Evolutionary conservation across 2,797 vertebrate species (phyloP), one percentile per base, ranked within the genome.

Genomic region (Pseudochirops cupreus): DNA sequence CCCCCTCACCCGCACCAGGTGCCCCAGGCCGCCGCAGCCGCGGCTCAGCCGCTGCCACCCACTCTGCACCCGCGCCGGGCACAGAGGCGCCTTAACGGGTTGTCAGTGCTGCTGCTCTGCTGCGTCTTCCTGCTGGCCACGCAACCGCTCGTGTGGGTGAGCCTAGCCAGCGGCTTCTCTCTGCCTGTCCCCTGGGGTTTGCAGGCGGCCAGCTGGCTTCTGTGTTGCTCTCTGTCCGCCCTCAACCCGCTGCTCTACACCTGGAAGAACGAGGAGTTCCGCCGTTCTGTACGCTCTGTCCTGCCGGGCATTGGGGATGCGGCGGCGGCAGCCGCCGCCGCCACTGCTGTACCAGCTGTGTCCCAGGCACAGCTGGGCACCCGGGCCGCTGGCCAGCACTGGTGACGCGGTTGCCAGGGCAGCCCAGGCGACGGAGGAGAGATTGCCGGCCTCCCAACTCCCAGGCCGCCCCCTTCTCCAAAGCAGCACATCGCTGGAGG

Each of bases 251-350:
- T 99, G 96, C 98, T 99, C 94, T 99, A 99, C 98, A 99, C 99
- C 0, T 99, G 99, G 99, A 99, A 99, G 96, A 99, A 99, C 95
- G 99, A 99, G 98, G 99, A 99, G 98, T 99, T 99, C 98, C 98
- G 99, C 90, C 99, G 99, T 90, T 99, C 99, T 0, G 98, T 99
- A 94, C 98, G 99, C 96, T 98, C 99, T 0, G 98, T 99, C 53
- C 97, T 99, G 96, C 99, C 98, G 0, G 98, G 98, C 91, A 97
- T 95, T 52, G 98, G 96, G 58, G 98, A 96, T 46, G 97, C 95
- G 90, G 98, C 98, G 39, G 98, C 96, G 0, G 98, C 97, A 0
- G 97, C 96, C 0, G 95, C 74, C 0, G 96, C 98, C 14, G 98
- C 98, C 87, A 97, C 98, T 0, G 97, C 94, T 0, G 91, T 98